Percentiles rank a stretch among this genome's conserved stretches.
Evolutionary conservation across 2,888 invertebrate species (phyloP).

Genomic region (Dichetophora obliterata): DNA sequence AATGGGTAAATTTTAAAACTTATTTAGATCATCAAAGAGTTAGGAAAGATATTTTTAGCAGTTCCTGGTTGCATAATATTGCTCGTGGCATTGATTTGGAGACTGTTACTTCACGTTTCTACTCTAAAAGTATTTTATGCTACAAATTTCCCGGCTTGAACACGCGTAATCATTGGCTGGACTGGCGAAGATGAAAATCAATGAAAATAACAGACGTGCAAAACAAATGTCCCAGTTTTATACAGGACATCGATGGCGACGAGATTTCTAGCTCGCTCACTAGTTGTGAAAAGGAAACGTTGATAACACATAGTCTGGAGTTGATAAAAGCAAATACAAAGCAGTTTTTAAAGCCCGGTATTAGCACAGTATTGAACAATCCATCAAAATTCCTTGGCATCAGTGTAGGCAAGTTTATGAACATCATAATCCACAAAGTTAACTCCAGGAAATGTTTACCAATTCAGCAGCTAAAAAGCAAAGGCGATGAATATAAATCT

Average conservation of each 20-base stretch:
- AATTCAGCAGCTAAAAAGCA: slow-evolving; percentile 63
- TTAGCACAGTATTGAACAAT: slow-evolving; percentile 67
- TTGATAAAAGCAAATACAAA: slow-evolving; percentile 76
- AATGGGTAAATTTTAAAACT: slow-evolving; percentile 76
- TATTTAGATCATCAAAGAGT: neutral
- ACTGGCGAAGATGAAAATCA: slow-evolving; percentile 84
- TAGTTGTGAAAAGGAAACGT: slow-evolving; percentile 77
- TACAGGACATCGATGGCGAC: slow-evolving; percentile 72
- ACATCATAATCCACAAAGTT: slow-evolving; percentile 71
- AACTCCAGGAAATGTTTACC: slow-evolving; percentile 74
- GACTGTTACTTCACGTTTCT: slow-evolving; percentile 84
- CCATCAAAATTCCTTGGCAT: slow-evolving; percentile 80
- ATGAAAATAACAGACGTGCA: slow-evolving; percentile 86
- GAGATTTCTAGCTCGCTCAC: slow-evolving; percentile 75
- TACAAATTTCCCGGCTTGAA: slow-evolving; percentile 89
- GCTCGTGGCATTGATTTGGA: slow-evolving; percentile 90
- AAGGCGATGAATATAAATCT: slow-evolving; percentile 1
- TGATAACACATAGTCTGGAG: slow-evolving; percentile 77
- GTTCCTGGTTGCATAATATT: slow-evolving; percentile 87
- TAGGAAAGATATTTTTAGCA: slow-evolving; percentile 60
- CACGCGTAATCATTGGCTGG: slow-evolving; percentile 83
- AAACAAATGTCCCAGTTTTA: slow-evolving; percentile 80
- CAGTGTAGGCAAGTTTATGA: slow-evolving; percentile 85
- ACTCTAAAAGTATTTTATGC: slow-evolving; percentile 94
- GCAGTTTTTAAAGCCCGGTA: slow-evolving; percentile 62